phyloP scores from a whole-genome alignment of 2,797 vertebrate species.

The Anas bernieri region DNA sequence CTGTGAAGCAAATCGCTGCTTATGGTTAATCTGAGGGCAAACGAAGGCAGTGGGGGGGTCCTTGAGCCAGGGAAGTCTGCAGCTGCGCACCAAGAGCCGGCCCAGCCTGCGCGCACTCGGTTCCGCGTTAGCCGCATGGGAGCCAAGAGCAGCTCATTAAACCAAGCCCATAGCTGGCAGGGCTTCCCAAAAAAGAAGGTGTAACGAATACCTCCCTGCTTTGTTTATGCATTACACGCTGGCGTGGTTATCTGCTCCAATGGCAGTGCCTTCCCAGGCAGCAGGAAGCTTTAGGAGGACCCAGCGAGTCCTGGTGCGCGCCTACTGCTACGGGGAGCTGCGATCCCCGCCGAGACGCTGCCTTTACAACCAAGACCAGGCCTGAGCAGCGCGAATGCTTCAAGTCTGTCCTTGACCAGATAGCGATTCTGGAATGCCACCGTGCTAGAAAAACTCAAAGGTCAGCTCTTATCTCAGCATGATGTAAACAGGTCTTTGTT shows the following conservation, averaged over 20 bases:
- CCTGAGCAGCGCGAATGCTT: not conserved
- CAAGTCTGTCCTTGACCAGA: constrained; percentile 47
- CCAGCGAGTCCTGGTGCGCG: not conserved
- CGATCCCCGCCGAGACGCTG: not conserved
- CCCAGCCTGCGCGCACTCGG: not conserved
- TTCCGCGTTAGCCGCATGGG: not conserved
- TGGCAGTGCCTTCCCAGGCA: not conserved
- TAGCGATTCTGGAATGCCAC: constrained; percentile 26
- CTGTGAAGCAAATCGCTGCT: fast-evolving
- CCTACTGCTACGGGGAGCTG: not conserved
- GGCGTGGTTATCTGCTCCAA: constrained; percentile 3
- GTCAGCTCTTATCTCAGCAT: constrained; percentile 57
- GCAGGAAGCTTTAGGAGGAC: not conserved
- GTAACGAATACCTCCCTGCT: constrained; percentile 46
- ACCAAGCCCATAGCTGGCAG: constrained; percentile 31
- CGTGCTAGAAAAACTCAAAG: constrained; percentile 60
- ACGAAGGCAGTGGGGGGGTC: fast-evolving
- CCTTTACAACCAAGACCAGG: not conserved
- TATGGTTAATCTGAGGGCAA: not conserved
- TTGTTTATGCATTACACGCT: not conserved
- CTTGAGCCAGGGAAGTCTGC: not conserved
- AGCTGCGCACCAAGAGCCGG: fast-evolving
- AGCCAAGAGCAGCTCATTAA: not conserved
- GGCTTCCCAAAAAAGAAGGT: not conserved
- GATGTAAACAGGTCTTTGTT: constrained; percentile 12